Evolutionary conservation across 1,140 invertebrate species (phyloP).

Genomic region (Hirudo medicinalis): DNA sequence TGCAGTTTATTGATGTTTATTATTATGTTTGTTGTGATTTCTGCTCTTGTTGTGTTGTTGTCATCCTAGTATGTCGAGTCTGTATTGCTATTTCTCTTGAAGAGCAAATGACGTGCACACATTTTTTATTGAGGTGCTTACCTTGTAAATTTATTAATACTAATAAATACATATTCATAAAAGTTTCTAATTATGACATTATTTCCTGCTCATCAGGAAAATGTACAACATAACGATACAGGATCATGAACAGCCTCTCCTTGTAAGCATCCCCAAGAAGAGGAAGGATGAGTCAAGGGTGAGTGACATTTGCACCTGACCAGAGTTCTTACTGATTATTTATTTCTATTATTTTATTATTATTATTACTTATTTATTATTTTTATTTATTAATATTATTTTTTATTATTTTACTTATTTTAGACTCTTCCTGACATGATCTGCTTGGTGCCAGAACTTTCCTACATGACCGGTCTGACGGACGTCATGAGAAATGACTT

Average conservation of each 20-base stretch:
- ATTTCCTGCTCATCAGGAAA: slow-evolving; percentile 2
- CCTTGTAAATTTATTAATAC: no score
- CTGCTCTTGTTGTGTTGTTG: neutral
- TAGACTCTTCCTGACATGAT: slow-evolving; percentile 24
- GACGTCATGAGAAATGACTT: slow-evolving; percentile 36
- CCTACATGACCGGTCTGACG: slow-evolving; percentile 33
- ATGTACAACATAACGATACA: slow-evolving; percentile 55
- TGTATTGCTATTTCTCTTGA: no score
- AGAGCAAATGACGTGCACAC: no score
- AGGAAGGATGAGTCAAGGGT: slow-evolving; percentile 13
- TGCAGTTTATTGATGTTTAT: neutral
- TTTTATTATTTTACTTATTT: neutral
- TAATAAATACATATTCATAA: no score
- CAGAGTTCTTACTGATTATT: neutral
- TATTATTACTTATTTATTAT: no score
- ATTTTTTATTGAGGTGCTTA: no score
- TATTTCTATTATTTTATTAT: neutral
- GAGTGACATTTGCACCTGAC: neutral
- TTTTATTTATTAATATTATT: no score
- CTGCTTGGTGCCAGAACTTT: slow-evolving; percentile 35
- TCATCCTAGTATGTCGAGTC: no score
- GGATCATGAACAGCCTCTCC: slow-evolving; percentile 63
- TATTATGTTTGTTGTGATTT: neutral
- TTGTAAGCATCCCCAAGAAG: slow-evolving; percentile 32
- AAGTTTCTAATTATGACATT: neutral